phyloP scores from a whole-genome alignment of 2,888 invertebrate genomes.

The Scaptomyza tumidula region DNA sequence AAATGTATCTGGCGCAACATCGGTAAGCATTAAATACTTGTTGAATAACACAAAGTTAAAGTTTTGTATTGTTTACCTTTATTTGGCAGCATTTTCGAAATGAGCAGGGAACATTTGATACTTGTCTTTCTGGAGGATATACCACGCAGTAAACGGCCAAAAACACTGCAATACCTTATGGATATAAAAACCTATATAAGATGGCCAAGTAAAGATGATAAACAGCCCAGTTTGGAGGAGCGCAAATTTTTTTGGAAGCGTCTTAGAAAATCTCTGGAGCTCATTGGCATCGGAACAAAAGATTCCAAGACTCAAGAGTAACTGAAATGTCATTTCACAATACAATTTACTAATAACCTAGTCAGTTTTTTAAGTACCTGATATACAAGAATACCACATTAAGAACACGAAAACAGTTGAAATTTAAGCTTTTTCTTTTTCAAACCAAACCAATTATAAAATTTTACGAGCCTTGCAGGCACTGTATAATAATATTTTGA shows the following conservation, averaged over 20 bases:
- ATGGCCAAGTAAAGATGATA: slow-evolving; percentile 85
- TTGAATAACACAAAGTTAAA: background rate
- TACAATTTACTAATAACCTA: slow-evolving; percentile 45
- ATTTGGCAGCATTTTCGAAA: slow-evolving; percentile 86
- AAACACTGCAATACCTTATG: slow-evolving; percentile 88
- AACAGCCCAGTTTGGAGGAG: slow-evolving; percentile 74
- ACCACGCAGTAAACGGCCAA: slow-evolving; percentile 86
- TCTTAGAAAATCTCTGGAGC: slow-evolving; percentile 76
- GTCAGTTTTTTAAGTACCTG: slow-evolving; percentile 68
- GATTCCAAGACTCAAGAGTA: slow-evolving; percentile 45
- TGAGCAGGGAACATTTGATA: slow-evolving; percentile 87
- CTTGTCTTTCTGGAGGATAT: slow-evolving; percentile 88
- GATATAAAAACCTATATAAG: slow-evolving; percentile 89
- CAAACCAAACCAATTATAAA: background rate
- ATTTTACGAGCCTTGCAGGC: background rate
- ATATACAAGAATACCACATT: slow-evolving; percentile 40
- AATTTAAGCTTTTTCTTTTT: background rate
- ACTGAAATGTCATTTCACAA: background rate
- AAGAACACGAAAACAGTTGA: background rate
- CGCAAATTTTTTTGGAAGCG: slow-evolving; percentile 84
- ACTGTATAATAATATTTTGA: background rate
- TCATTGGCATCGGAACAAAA: slow-evolving; percentile 59
- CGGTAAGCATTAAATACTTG: slow-evolving; percentile 81
- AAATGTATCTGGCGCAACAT: slow-evolving; percentile 89
- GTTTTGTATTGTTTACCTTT: background rate